These are phyloP conservation scores for zebrafish (Danio rerio) DNA, from an alignment of 2,113 vertebrate species.

Conservation along the genomic window DNA sequence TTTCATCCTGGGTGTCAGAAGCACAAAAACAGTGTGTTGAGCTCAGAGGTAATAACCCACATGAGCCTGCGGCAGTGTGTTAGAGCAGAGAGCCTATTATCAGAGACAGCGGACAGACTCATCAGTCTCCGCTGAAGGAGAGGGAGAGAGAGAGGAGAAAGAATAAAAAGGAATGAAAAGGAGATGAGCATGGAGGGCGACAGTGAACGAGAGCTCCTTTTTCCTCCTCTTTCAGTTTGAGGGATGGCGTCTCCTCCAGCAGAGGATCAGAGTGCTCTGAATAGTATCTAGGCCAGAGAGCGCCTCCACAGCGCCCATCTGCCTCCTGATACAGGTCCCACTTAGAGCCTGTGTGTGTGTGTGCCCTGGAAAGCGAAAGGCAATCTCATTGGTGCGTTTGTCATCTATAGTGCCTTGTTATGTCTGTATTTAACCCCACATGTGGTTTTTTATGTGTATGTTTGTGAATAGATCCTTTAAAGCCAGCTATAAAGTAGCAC, in stretches of 20 bases:
- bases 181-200: conserved; percentile 38
- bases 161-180: conserved; percentile 35
- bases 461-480: neutral
- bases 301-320: conserved; percentile 41
- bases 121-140: conserved; percentile 40
- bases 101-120: conserved; percentile 29
- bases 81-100: conserved; percentile 43
- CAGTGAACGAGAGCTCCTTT: conserved; percentile 32
- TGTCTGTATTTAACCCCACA: conserved; percentile 29
- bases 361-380: conserved; percentile 36
- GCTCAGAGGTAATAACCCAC: conserved; percentile 53
- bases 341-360: conserved; percentile 21
- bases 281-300: conserved; percentile 62
- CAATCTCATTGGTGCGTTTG: conserved; percentile 48
- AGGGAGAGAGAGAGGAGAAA: conserved; percentile 12
- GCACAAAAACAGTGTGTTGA: conserved; percentile 38
- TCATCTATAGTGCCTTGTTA: conserved; percentile 45
- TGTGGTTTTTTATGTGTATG: conserved; percentile 18
- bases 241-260: conserved; percentile 39
- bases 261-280: conserved; percentile 45
- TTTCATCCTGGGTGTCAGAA: conserved; percentile 4
- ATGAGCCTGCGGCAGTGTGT: conserved; percentile 39
- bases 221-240: conserved; percentile 37
- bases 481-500: conserved; percentile 22
- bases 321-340: conserved; percentile 43